Percentiles rank a stretch among this genome's conserved stretches.
Evolutionary conservation across 2,888 invertebrate genomes (phyloP).

Genomic region (Tricholauxania praeusta): DNA sequence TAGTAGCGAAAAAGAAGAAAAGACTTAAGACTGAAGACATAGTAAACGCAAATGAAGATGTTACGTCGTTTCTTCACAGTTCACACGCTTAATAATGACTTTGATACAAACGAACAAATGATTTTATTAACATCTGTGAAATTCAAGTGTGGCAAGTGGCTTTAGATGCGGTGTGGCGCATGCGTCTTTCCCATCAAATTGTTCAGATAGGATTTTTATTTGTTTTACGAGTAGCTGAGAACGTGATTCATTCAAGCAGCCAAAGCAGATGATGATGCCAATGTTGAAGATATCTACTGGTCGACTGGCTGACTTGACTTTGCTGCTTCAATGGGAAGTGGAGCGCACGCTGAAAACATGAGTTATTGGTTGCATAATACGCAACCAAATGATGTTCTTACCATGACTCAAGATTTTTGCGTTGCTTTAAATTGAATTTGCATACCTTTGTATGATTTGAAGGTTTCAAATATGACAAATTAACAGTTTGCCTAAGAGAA

Average conservation of each 20-base stretch:
- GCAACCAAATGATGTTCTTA: too few species aligned
- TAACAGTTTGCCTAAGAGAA: too few species aligned
- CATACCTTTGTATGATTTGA: too few species aligned
- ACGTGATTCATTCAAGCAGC: conserved; percentile 11
- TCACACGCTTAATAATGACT: conserved; percentile 37
- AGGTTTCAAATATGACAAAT: too few species aligned
- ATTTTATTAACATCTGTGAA: conserved; percentile 28
- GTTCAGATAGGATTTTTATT: conserved; percentile 21
- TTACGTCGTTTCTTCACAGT: conserved; percentile 28
- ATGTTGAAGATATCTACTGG: too few species aligned
- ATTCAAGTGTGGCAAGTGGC: conserved; percentile 33
- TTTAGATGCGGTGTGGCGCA: conserved; percentile 38
- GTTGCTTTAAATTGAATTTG: too few species aligned
- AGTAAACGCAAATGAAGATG: conserved; percentile 27
- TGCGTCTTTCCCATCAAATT: conserved; percentile 28
- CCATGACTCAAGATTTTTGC: too few species aligned
- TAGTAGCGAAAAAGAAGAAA: neutral
- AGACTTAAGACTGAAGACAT: neutral
- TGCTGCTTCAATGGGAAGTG: conserved; percentile 11
- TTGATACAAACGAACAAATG: conserved; percentile 22
- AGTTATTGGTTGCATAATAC: conserved; percentile 10
- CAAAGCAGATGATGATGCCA: too few species aligned
- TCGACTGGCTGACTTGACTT: too few species aligned
- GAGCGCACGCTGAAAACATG: neutral
- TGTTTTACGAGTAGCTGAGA: neutral